phyloP scores from a whole-genome alignment of 2,888 invertebrate species.

The Drosophila testacea region DNA sequence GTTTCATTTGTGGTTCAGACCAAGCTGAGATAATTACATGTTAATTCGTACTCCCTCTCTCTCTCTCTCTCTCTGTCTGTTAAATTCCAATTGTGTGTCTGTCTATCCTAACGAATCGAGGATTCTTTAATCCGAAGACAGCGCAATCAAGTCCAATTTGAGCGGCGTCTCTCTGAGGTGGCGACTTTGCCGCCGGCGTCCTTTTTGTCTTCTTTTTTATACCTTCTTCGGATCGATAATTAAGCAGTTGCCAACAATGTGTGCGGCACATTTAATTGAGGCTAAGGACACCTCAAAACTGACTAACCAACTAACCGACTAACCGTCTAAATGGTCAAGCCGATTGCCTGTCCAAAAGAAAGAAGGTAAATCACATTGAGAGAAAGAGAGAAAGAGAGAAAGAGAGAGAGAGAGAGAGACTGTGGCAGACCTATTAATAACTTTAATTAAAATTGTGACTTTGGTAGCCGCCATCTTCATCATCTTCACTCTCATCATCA shows the following conservation, averaged over 20 bases:
- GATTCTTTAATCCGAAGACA: constrained; percentile 62
- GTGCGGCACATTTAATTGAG: constrained; percentile 78
- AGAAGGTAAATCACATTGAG: constrained; percentile 63
- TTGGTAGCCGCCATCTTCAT: constrained; percentile 30
- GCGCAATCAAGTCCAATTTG: constrained; percentile 61
- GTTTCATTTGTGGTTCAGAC: constrained; percentile 65
- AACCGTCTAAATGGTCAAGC: constrained; percentile 1
- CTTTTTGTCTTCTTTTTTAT: constrained; percentile 37
- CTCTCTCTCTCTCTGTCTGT: neutral
- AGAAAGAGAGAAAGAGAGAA: neutral
- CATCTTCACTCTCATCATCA: constrained; percentile 11
- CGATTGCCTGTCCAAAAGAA: neutral
- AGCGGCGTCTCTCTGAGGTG: constrained; percentile 64
- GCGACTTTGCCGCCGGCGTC: constrained; percentile 59
- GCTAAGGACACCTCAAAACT: constrained; percentile 59
- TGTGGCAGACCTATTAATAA: constrained; percentile 79
- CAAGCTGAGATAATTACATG: constrained; percentile 81
- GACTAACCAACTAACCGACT: constrained; percentile 8
- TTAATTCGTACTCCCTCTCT: constrained; percentile 63
- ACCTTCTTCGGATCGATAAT: constrained; percentile 63
- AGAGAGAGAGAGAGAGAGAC: neutral
- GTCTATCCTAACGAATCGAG: neutral
- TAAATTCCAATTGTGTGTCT: constrained; percentile 13
- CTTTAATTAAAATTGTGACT: constrained; percentile 80
- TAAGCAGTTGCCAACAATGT: constrained; percentile 80